phyloP scores from a whole-genome alignment of 2,113 vertebrate genomes.

The Dunckerocampus dactyliophorus region DNA sequence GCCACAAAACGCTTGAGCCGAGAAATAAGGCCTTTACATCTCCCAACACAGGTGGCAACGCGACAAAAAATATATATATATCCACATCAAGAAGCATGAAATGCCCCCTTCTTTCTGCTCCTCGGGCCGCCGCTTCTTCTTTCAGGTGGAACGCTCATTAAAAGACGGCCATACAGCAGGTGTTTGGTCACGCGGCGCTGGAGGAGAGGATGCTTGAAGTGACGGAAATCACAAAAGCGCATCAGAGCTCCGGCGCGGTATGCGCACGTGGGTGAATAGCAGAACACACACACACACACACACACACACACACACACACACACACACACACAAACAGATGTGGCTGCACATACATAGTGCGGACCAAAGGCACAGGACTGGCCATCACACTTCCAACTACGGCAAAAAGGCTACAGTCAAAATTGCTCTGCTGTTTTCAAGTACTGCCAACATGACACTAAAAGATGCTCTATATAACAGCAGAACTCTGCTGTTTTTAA shows the following conservation, averaged over 20 bases:
- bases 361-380: neutral
- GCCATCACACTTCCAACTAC: too few relatives aligned
- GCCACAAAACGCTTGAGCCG: slow-evolving; percentile 20
- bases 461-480: too few relatives aligned
- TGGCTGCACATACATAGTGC: too few relatives aligned
- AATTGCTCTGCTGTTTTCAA: too few relatives aligned
- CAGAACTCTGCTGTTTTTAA: too few relatives aligned
- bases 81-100: slow-evolving; percentile 34
- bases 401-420: too few relatives aligned
- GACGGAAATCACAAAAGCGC: slow-evolving; percentile 65
- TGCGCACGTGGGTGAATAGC: neutral
- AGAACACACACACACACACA: slow-evolving; percentile 23
- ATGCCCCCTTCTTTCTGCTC: slow-evolving; percentile 37
- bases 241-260: slow-evolving; percentile 36
- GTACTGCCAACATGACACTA: too few relatives aligned
- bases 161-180: slow-evolving; percentile 60
- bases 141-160: slow-evolving; percentile 66
- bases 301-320: slow-evolving; percentile 12
- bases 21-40: slow-evolving; percentile 44
- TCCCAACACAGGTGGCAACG: slow-evolving; percentile 50
- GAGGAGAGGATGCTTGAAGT: slow-evolving; percentile 65
- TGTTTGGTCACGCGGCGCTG: slow-evolving; percentile 63
- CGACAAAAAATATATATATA: slow-evolving; percentile 16
- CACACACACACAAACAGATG: slow-evolving; percentile 7
- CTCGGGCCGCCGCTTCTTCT: slow-evolving; percentile 23